These are phyloP conservation scores for Morelia viridis DNA, from an alignment of 2,797 vertebrate genomes.

Conservation along the genomic window DNA sequence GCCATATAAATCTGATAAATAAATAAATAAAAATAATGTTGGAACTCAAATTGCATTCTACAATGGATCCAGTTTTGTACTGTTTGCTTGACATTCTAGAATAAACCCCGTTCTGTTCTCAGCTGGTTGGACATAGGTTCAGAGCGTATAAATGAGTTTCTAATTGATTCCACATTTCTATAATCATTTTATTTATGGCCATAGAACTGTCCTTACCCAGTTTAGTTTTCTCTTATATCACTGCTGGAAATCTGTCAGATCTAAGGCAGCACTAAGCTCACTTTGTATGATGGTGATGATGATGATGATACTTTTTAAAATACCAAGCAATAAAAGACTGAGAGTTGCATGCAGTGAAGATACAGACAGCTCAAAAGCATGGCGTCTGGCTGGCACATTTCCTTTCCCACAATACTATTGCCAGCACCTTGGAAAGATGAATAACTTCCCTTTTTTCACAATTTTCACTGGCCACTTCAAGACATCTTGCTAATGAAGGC, in stretches of 20 bases:
- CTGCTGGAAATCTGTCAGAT: not conserved
- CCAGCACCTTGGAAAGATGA: fast-evolving
- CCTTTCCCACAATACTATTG: not conserved
- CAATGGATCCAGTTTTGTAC: slow-evolving; percentile 17
- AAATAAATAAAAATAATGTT: slow-evolving; percentile 1
- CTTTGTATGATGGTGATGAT: not conserved
- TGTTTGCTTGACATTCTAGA: slow-evolving; percentile 13
- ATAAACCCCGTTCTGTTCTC: not conserved
- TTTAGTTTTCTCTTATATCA: not conserved
- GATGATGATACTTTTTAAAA: not conserved
- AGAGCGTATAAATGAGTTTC: slow-evolving; percentile 19
- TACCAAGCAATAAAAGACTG: not conserved
- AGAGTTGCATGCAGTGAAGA: not conserved
- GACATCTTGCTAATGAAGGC: not conserved
- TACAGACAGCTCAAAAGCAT: fast-evolving
- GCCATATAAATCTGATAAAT: too few species aligned
- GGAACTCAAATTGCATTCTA: not conserved
- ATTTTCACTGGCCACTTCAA: not conserved
- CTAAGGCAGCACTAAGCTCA: not conserved
- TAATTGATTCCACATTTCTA: slow-evolving; percentile 17
- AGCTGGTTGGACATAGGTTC: slow-evolving; percentile 4
- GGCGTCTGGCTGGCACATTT: fast-evolving
- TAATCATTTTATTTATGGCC: slow-evolving; percentile 17
- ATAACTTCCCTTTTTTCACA: not conserved
- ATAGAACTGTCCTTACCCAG: not conserved